Conservation (phyloP, 2,113 vertebrate species). For the Oreochromis spilurus region DNA sequence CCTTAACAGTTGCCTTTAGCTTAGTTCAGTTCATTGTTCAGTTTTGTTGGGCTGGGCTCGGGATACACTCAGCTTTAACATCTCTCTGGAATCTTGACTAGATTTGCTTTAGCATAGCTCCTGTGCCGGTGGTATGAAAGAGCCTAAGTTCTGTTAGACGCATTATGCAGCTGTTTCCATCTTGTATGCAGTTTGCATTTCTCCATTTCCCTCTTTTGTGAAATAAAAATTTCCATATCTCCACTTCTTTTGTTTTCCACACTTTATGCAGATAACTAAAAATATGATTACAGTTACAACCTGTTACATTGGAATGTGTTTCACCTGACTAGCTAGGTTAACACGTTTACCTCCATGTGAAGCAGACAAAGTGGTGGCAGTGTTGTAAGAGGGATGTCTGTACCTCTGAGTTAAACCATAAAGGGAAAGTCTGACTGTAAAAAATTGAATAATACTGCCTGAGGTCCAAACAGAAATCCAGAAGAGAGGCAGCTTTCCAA, state of each 20-base stretch:
- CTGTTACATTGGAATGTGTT: background rate
- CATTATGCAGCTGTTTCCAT: background rate
- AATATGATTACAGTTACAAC: background rate
- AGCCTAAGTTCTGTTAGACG: background rate
- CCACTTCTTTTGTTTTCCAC: background rate
- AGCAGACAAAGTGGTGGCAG: background rate
- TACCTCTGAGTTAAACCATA: background rate
- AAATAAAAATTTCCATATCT: background rate
- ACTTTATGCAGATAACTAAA: background rate
- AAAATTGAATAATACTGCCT: background rate
- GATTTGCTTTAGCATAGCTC: background rate
- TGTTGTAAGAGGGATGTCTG: background rate
- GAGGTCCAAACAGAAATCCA: background rate
- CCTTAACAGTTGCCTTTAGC: background rate
- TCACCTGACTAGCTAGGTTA: background rate
- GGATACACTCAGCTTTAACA: background rate
- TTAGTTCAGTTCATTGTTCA: background rate
- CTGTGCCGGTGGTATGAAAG: background rate
- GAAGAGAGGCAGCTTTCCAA: background rate
- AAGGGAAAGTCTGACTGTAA: background rate
- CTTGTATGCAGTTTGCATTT: background rate
- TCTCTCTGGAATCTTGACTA: background rate
- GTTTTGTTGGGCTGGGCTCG: background rate
- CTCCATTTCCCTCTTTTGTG: background rate
- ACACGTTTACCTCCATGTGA: background rate